Percentiles rank a stretch among this genome's conserved stretches.
These are phyloP conservation scores for Danio tinwini DNA, from an alignment of 2,797 vertebrate species.

Conservation along the genomic window DNA sequence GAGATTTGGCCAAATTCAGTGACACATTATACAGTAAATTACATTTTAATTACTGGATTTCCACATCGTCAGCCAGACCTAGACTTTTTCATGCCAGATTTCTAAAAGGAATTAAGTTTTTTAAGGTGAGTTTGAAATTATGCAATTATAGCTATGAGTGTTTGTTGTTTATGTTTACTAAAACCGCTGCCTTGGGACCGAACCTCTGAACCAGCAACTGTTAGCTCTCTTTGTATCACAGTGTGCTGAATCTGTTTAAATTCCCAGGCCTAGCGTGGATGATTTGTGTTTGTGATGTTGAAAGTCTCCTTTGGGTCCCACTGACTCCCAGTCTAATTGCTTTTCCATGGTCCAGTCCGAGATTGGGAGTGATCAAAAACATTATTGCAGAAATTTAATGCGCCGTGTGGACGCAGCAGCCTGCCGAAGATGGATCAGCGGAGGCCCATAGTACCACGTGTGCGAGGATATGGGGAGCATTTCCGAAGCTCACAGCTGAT, in stretches of 20 bases:
- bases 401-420: conserved; percentile 44
- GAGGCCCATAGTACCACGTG: conserved; percentile 51
- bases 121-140: conserved; percentile 25
- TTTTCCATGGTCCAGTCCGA: conserved; percentile 51
- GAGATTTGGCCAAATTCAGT: too few relatives aligned
- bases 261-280: conserved; percentile 54
- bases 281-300: conserved; percentile 62
- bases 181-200: conserved; percentile 46
- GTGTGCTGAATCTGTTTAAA: conserved; percentile 44
- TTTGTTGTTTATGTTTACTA: conserved; percentile 49
- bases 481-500: conserved; percentile 51
- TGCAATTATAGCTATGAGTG: conserved; percentile 30
- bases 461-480: conserved; percentile 44
- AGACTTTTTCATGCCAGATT: conserved; percentile 4
- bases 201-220: conserved; percentile 45
- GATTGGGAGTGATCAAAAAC: conserved; percentile 56
- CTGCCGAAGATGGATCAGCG: conserved; percentile 55
- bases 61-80: background rate
- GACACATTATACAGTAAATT: too few relatives aligned
- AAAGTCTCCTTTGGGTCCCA: conserved; percentile 58
- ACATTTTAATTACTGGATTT: too few relatives aligned
- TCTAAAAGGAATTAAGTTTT: background rate
- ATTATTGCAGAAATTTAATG: conserved; percentile 56
- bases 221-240: conserved; percentile 41
- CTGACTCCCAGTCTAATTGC: conserved; percentile 58